These are phyloP conservation scores for Apus apus DNA, from an alignment of 2,113 vertebrate genomes.

Conservation along the genomic window DNA sequence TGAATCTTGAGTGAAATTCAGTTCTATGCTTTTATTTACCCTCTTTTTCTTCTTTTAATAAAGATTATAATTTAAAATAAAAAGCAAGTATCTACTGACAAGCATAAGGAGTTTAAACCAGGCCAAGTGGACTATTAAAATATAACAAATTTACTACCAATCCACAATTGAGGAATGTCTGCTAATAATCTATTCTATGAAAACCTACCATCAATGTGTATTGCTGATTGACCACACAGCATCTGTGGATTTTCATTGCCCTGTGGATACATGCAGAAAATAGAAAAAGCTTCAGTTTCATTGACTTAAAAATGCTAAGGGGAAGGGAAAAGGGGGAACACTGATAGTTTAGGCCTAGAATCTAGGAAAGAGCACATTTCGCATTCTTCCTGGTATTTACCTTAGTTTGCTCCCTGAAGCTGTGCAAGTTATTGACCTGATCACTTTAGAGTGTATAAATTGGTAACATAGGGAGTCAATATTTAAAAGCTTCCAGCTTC, in stretches of 20 bases:
- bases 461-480: background rate
- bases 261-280: background rate
- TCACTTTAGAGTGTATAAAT: background rate
- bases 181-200: background rate
- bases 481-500: background rate
- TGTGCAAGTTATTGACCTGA: background rate
- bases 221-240: background rate
- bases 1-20: slow-evolving; percentile 26
- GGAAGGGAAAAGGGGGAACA: background rate
- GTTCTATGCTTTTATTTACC: slow-evolving; percentile 36
- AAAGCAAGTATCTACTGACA: slow-evolving; percentile 28
- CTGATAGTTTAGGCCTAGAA: background rate
- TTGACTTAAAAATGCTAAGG: background rate
- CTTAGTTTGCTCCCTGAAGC: background rate
- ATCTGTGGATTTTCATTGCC: background rate
- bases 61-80: background rate
- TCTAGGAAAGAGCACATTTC: background rate
- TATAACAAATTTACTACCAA: background rate
- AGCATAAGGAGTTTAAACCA: slow-evolving; percentile 34
- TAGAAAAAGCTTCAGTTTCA: background rate
- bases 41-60: background rate
- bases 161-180: background rate
- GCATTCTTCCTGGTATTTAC: background rate
- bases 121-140: background rate
- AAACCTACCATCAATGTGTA: background rate